phyloP scores from a whole-genome alignment of 2,797 vertebrate species.

The Macroramphosus scolopax region DNA sequence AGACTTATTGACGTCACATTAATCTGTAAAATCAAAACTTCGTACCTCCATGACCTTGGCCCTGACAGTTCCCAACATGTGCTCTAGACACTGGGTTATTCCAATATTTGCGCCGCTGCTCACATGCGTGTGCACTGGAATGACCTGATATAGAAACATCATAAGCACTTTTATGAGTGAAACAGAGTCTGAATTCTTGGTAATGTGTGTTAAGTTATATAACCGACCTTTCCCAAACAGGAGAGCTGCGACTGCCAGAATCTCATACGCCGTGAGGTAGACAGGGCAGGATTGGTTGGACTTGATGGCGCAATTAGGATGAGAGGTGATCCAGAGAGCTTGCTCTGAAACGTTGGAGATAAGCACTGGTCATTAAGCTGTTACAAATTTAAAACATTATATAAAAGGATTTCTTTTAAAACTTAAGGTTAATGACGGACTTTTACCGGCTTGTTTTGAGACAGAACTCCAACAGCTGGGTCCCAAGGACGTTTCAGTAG shows the following conservation, averaged over 20 bases:
- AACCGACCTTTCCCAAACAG: constrained; percentile 90
- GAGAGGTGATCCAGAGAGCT: constrained; percentile 94
- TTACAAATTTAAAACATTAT: not conserved
- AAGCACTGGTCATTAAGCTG: constrained; percentile 1
- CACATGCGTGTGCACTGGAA: constrained; percentile 89
- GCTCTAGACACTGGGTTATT: constrained; percentile 93
- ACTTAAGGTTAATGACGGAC: not conserved
- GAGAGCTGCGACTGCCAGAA: constrained; percentile 99
- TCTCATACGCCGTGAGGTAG: constrained; percentile 89
- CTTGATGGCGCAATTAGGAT: constrained; percentile 93
- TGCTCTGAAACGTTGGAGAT: constrained; percentile 79
- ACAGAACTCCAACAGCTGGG: constrained; percentile 93
- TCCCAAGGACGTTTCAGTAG: constrained; percentile 97
- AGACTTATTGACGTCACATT: too few species aligned
- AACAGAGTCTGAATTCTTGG: not conserved
- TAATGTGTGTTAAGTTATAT: not conserved
- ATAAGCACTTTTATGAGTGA: constrained; percentile 1
- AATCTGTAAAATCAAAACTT: not conserved
- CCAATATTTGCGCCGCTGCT: constrained; percentile 86
- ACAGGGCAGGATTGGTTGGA: constrained; percentile 85
- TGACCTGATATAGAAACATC: constrained; percentile 79
- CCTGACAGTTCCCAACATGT: constrained; percentile 90
- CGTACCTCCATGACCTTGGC: constrained; percentile 93
- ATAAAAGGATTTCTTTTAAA: not conserved
- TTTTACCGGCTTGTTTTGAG: constrained; percentile 94